Conservation (phyloP, 2,888 invertebrate species). For the Tenthredo notha region DNA sequence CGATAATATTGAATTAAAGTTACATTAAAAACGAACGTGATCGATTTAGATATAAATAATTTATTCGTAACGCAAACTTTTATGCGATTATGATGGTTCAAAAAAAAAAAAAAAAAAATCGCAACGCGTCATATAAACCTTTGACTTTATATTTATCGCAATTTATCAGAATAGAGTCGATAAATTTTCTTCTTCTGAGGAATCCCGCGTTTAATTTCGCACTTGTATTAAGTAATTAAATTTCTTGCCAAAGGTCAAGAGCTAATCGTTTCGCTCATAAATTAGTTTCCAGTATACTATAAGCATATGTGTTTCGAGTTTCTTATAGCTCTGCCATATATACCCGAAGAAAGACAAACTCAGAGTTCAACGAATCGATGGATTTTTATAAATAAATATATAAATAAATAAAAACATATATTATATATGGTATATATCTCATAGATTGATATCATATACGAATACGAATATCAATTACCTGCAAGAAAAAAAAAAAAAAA, state of each 20-base stretch:
- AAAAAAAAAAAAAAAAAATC: no score
- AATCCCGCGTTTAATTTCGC: not conserved
- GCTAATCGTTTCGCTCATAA: constrained; percentile 8
- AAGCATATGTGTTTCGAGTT: not conserved
- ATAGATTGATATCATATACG: not conserved
- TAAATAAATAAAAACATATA: no score
- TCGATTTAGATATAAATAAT: not conserved
- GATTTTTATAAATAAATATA: not conserved
- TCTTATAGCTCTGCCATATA: no score
- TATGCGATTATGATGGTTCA: not conserved
- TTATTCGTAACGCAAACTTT: not conserved
- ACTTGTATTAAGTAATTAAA: constrained; percentile 29
- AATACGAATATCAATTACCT: no score
- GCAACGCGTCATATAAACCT: constrained; percentile 15
- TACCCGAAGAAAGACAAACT: not conserved
- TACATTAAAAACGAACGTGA: not conserved
- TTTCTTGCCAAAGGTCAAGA: constrained; percentile 14
- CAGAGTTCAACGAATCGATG: not conserved
- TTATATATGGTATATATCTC: not conserved
- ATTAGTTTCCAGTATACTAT: not conserved
- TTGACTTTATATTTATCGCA: not conserved
- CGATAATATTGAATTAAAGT: not conserved
- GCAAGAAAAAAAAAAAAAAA: no score
- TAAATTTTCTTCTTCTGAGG: not conserved
- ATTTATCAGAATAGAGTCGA: constrained; percentile 20